Evolutionary conservation across 2,113 vertebrate species (phyloP).

Genomic region (Hiodon alosoides): DNA sequence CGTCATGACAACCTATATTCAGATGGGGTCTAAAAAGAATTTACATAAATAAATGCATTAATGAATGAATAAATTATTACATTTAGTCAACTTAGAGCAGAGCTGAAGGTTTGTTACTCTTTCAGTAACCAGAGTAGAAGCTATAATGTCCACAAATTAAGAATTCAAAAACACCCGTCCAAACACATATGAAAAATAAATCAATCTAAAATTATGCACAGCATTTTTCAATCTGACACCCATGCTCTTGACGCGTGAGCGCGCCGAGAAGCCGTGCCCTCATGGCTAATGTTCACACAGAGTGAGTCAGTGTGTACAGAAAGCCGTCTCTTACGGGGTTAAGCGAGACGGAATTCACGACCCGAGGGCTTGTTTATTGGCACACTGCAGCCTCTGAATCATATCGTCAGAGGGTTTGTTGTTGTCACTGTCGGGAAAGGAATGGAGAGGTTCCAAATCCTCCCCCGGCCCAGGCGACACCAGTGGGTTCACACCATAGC

Average conservation of each 20-base stretch:
- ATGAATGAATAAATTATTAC: not conserved
- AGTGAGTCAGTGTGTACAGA: not conserved
- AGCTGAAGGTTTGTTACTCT: too few relatives aligned
- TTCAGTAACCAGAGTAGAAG: not conserved
- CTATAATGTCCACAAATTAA: not conserved
- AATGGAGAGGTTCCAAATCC: conserved; percentile 18
- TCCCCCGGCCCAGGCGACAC: conserved; percentile 2
- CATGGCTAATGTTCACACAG: not conserved
- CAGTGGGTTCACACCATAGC: conserved; percentile 9
- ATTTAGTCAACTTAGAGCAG: not conserved
- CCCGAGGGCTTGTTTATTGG: conserved; percentile 18
- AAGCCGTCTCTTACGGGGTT: not conserved
- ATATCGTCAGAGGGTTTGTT: conserved; percentile 20
- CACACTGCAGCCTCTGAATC: conserved; percentile 17
- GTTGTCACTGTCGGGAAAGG: conserved; percentile 23
- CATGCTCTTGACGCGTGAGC: too few relatives aligned
- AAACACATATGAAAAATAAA: too few relatives aligned
- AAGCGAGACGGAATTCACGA: not conserved
- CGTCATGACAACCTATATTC: not conserved
- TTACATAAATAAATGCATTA: not conserved
- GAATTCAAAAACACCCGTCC: not conserved
- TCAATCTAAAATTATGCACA: not conserved
- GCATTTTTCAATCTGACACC: not conserved
- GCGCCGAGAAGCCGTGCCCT: too few relatives aligned
- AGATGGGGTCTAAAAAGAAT: too few relatives aligned